Evolutionary conservation across 1,140 invertebrate genomes (phyloP), one percentile per base, ranked within the genome.

Genomic region (Episyrphus balteatus): DNA sequence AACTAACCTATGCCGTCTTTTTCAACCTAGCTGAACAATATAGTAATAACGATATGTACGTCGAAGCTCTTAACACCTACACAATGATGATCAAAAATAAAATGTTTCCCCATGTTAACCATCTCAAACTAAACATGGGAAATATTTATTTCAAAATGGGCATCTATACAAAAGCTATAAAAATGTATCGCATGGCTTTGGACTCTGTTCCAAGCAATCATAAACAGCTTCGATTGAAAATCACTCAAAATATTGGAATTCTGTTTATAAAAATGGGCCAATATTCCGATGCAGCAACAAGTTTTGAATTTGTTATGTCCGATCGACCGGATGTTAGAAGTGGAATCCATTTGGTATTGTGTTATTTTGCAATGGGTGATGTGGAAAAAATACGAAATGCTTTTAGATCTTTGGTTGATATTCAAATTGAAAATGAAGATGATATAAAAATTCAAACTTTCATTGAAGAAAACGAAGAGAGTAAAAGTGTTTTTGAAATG

Each of bases 201-300:
- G 94, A 98, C 71, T 93, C 95, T 71, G 86, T 95, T 7, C 88
- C 90, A 2, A 87, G 88, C 33, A 86, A 84, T 18, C 88, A 96
- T 59, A 95, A 92, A 65, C 85, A 92, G 71, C 68, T 90, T 50
- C 87, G 90, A 60, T 85, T 94, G 52, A 96, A 95, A 73, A 94
- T 99, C 44, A 95, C 95, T 82, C 92, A 98, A 68, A 99, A 99
- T 60, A 98, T 99, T 65, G 96, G 92, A 1, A 81, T 98, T 48
- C 75, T 96, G 10, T 89, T 98, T 68, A 86, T 99, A 1, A 87
- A 89, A 65, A 89, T 98, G 84, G 91, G 89, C 9, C 92, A 96
- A 64, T 94, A 92, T 66, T 84, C 86, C 54, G 94, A 99, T 67
- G 96, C 96, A 0, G 85, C 92, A 30, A 87, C 86, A 13, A 93